Conservation (phyloP, 2,113 vertebrate species). For the Melanostigma gelatinosum region DNA sequence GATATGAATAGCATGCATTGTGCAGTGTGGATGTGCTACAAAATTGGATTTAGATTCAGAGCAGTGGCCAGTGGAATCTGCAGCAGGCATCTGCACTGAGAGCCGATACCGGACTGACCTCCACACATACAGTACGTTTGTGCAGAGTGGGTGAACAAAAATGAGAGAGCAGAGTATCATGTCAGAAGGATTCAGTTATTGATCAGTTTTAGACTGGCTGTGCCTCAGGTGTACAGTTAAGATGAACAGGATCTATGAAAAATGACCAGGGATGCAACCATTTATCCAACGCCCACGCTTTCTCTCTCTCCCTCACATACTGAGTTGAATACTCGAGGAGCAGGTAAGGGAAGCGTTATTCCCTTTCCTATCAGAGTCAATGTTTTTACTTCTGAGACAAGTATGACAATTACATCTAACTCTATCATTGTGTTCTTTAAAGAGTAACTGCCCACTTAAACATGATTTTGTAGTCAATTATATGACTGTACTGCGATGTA, state of each 20-base stretch:
- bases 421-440: background rate
- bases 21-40: slow-evolving; percentile 1
- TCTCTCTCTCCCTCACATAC: background rate
- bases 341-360: background rate
- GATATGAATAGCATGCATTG: background rate
- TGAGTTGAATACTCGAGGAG: background rate
- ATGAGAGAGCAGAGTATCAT: background rate
- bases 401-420: background rate
- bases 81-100: background rate
- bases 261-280: slow-evolving; percentile 25
- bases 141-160: slow-evolving; percentile 1
- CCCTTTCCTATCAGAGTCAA: background rate
- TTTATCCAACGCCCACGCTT: slow-evolving; percentile 16
- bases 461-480: background rate
- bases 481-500: background rate
- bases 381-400: background rate
- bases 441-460: no score
- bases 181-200: slow-evolving; percentile 47
- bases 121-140: slow-evolving; percentile 5
- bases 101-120: background rate
- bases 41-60: slow-evolving; percentile 18
- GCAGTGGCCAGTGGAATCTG: slow-evolving; percentile 9
- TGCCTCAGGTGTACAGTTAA: slow-evolving; percentile 42
- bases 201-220: slow-evolving; percentile 22
- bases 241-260: slow-evolving; percentile 48